Base-by-base conservation (phyloP, 2,113 vertebrate species). In the Carettochelys insculpta region DNA sequence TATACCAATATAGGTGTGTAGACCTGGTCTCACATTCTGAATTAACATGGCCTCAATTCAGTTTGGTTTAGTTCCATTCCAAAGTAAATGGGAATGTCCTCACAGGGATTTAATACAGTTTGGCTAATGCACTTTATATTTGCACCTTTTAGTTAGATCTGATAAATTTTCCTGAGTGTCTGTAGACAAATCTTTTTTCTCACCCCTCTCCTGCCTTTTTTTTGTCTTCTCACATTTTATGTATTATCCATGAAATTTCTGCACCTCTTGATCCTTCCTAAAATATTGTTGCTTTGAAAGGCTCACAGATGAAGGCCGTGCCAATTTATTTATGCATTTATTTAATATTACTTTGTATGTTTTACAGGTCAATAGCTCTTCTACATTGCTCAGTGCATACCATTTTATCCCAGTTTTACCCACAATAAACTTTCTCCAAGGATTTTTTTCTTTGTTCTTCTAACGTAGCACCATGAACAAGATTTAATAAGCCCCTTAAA, bases 271-370 rank as follows among this genome's bases (percentile, higher is more conserved):
- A 16, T 11, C 6, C 77, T 14, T 84, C 29, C 50, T 12, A 68
- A 89, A 92, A 85, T 94, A 90, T 90, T 94, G 92, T 48, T 82
- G 48, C 54, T 71, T 71, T 80, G 71, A 54, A 84, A 93, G 19
- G 22, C 71, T 84, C 79, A 73, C 25, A 88, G 77, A 78, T 20
- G 84, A 29, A 93, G 48, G 17, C n/a, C 13, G 87, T 94, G 83
- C 45, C 54, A 94, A 90, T 47, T 50, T 50, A 50, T 50, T 50
- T 50, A 12, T 50, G 14, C 19, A 65, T 65, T 65, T 65, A 38
- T 75, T 94, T 83, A 5, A 4, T 86, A 82, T 20, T 31, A 89
- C 43, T 89, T 94, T 90, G 68, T 82, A 22, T 76, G 58, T 93
- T 91, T 93, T 48, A 61, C 14, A 86, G 53, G 31, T 58, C 45